Evolutionary conservation across 2,888 invertebrate genomes (phyloP), one percentile per base, ranked within the genome.

Genomic region (Galerucella calmariensis): DNA sequence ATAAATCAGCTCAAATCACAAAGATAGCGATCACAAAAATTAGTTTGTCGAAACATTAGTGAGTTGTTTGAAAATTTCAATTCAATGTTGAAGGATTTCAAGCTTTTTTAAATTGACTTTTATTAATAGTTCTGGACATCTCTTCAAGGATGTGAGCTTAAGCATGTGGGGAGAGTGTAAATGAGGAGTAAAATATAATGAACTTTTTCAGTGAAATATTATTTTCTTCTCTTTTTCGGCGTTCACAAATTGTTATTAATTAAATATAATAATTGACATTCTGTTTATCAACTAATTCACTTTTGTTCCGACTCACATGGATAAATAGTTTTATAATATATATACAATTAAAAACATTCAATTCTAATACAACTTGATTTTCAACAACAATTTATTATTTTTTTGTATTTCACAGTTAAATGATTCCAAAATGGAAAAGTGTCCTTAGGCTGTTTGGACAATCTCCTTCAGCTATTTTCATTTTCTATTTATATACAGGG

Each of bases 1-100:
- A 59, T 41, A 63, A 63, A 63, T 10, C 44, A 44, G 63, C 63
- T 46, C 4, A 46, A 65, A 65, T 65, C 63, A 65, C 63, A 65
- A 46, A 46, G 14, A 46, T 46, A 65, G 63, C 63, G 16, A 46
- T 65, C 63, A 65, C 46, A 65, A 65, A 65, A 44, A 46, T 44
- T 65, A 44, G n/a, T 35, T 35, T 41, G 16, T 44, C 14, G 35
- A 24, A 71, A 53, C 62, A 73, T 59, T 58, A 56, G 67, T 62
- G 35, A 62, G 62, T 62, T 62, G 11, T 58, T 1, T 62, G 41
- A n/a, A 8, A n/a, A 35, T 56, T 10, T 10, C 6, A 51, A 51
- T 14, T 51, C n/a, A 51, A 51, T 8, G 20, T 1, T 8, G 8
- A 41, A 8, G 35, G 35, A 41, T 41, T 41, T 41, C 35, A 41